Evolutionary conservation across 2,888 invertebrate genomes (phyloP), one percentile per base, ranked within the genome.

Genomic region (Troglohyphantes excavatus): DNA sequence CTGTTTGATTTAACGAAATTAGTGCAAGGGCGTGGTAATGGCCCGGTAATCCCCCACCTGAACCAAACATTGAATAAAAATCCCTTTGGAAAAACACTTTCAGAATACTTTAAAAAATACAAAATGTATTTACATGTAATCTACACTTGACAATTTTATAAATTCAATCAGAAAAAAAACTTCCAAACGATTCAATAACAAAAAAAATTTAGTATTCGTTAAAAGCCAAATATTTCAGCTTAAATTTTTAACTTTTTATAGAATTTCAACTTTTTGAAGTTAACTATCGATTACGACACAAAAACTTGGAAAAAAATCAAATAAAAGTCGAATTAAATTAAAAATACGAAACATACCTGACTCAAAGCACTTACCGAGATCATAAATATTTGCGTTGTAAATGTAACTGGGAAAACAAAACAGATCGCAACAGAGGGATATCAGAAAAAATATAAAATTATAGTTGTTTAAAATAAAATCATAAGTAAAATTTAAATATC

Each of bases 21-120:
- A 17, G 26, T 11, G 43, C 39, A 63, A 78, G 78, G 78, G 78
- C 78, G 78, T 78, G 59, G 78, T 78, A 53, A n/a, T 39, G 13
- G 17, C 78, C 65, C 26, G 39, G n/a, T n/a, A 26, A 43, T 46
- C 72, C 72, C 43, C 46, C 53, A 13, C 53, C n/a, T 53, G n/a
- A n/a, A 53, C n/a, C 53, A 3, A 53, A 53, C n/a, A 53, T n/a
- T 53, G n/a, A 53, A 53, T 0, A 17, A 17, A 13, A 53, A 53
- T 53, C 17, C n/a, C 5, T 17, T 7, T 53, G 53, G 5, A 13
- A 53, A 0, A 53, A 13, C n/a, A n/a, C n/a, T n/a, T n/a, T n/a
- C n/a, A n/a, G n/a, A n/a, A n/a, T n/a, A n/a, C n/a, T n/a, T n/a
- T n/a, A n/a, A n/a, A n/a, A n/a, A n/a, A n/a, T n/a, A n/a, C n/a